Evolutionary conservation across 2,888 invertebrate genomes (phyloP).

Genomic region (Dicyrtomina minuta): DNA sequence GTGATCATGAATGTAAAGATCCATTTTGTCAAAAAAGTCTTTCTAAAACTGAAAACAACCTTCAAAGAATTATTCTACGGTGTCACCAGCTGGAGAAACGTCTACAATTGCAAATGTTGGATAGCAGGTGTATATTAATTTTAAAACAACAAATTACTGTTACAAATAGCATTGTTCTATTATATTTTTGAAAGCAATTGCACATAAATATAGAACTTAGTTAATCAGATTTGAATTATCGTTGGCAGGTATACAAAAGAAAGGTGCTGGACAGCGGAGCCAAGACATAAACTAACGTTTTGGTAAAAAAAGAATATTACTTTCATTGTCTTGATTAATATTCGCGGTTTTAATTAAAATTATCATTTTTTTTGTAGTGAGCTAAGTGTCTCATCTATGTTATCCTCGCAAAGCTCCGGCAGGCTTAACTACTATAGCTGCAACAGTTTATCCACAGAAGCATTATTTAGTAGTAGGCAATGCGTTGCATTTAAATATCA

Average conservation of each 20-base stretch:
- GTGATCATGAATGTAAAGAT: constrained; percentile 42
- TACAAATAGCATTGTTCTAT: too few relatives aligned
- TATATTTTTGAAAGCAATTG: too few relatives aligned
- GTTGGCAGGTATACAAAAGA: too few relatives aligned
- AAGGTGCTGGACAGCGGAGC: constrained; percentile 46
- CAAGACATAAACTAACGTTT: constrained; percentile 35
- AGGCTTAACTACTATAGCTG: constrained; percentile 33
- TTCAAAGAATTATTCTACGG: constrained; percentile 40
- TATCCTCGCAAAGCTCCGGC: constrained; percentile 35
- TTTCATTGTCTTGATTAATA: too few relatives aligned
- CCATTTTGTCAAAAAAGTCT: constrained; percentile 44
- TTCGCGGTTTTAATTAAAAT: too few relatives aligned
- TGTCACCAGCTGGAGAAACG: constrained; percentile 45
- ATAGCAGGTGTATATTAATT: constrained; percentile 31
- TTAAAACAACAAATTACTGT: too few relatives aligned
- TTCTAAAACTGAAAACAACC: constrained; percentile 46
- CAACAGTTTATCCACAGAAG: constrained; percentile 32
- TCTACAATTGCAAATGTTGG: constrained; percentile 36
- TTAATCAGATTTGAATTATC: too few relatives aligned
- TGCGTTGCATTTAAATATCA: constrained; percentile 38
- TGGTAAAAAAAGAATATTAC: too few relatives aligned
- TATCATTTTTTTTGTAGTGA: constrained; percentile 27
- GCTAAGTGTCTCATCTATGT: constrained; percentile 41
- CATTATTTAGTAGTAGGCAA: constrained; percentile 33
- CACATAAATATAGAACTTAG: too few relatives aligned